These are phyloP conservation scores for Pangasius djambal DNA, from an alignment of 2,797 vertebrate species.

Conservation along the genomic window DNA sequence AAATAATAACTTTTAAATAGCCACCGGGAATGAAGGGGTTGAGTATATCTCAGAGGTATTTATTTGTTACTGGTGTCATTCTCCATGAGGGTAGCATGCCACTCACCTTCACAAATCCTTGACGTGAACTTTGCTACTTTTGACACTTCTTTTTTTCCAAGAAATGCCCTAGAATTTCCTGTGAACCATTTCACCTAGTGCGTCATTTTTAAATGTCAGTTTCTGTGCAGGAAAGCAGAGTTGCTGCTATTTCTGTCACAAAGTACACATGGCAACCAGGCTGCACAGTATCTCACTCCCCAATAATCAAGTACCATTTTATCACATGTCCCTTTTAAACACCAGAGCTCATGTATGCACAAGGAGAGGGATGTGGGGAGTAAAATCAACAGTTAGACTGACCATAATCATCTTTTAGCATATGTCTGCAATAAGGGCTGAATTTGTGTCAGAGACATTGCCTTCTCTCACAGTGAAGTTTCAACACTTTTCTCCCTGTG, in stretches of 20 bases:
- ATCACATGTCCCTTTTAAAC: neutral
- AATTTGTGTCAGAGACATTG: neutral
- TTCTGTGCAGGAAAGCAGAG: neutral
- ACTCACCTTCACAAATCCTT: neutral
- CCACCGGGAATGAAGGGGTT: neutral
- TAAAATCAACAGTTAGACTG: neutral
- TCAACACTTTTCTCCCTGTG: neutral
- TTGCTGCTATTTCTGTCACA: conserved; percentile 12
- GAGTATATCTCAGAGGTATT: neutral
- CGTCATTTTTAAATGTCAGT: neutral
- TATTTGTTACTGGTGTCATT: neutral
- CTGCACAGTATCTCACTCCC: neutral
- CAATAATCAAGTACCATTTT: neutral
- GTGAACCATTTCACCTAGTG: neutral
- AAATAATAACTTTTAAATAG: neutral
- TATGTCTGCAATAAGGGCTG: neutral
- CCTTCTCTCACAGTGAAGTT: neutral
- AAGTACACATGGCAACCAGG: neutral
- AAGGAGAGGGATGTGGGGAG: neutral
- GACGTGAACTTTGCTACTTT: neutral
- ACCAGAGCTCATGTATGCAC: neutral
- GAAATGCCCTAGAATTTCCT: neutral
- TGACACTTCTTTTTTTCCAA: neutral
- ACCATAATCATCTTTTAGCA: neutral
- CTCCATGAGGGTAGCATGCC: neutral